These are phyloP conservation scores for Phymanthus crucifer DNA, from an alignment of 92 coral and sea anemone genomes.

Conservation along the genomic window DNA sequence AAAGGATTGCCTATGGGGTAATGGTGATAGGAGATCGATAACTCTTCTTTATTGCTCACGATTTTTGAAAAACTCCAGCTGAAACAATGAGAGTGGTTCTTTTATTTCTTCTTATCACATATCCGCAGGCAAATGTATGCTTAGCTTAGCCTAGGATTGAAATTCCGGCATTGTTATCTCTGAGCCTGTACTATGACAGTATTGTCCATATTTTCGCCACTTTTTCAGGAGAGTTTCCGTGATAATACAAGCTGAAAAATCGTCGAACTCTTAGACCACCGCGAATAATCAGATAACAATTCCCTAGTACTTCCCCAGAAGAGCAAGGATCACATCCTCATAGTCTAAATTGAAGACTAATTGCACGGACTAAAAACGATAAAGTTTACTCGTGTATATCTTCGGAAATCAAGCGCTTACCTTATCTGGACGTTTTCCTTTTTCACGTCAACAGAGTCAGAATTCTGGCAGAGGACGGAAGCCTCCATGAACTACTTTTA, in stretches of 20 bases:
- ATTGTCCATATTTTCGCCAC: neutral
- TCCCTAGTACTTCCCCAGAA: neutral
- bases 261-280: neutral
- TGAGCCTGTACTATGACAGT: neutral
- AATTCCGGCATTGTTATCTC: conserved; percentile 2
- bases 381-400: neutral
- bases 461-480: conserved; percentile 17
- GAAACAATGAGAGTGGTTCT: too few relatives aligned
- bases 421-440: neutral
- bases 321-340: conserved; percentile 9
- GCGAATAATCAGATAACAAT: conserved; percentile 5
- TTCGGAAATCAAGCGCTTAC: neutral
- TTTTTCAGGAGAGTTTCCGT: neutral
- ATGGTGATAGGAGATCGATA: neutral
- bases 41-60: conserved; percentile 3
- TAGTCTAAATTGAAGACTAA: neutral
- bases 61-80: neutral
- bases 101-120: neutral
- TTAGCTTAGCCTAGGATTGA: neutral
- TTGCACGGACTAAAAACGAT: conserved; percentile 1
- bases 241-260: neutral
- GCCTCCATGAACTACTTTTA: neutral
- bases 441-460: neutral
- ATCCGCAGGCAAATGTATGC: neutral
- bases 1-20: neutral